Conservation (phyloP, 2,113 vertebrate genomes). For the Nestor notabilis region DNA sequence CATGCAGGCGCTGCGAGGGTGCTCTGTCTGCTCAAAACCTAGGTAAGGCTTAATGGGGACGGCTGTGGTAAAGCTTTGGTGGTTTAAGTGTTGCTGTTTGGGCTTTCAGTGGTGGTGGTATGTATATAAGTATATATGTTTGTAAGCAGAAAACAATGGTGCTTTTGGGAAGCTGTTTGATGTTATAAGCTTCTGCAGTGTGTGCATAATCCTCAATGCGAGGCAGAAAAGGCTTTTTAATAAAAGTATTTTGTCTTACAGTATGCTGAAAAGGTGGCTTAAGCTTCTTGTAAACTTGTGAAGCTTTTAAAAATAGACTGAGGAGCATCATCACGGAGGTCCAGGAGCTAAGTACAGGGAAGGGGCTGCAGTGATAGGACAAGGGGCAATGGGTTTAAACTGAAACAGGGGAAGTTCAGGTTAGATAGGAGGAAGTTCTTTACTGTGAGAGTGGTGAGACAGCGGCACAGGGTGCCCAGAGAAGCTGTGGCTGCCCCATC, state of each 20-base stretch:
- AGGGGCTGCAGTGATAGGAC: background rate
- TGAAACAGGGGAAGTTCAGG: background rate
- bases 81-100: background rate
- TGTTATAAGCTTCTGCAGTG: background rate
- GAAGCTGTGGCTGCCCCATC: background rate
- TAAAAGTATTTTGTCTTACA: background rate
- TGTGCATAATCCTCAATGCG: background rate
- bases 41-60: background rate
- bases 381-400: background rate
- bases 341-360: background rate
- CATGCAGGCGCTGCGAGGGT: background rate
- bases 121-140: background rate
- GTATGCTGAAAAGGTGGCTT: background rate
- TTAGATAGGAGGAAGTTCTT: accelerated
- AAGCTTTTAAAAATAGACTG: background rate
- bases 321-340: background rate
- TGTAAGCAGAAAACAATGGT: background rate
- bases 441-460: background rate
- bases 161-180: background rate
- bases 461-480: background rate
- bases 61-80: background rate
- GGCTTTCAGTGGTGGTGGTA: background rate
- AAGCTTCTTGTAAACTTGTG: background rate
- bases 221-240: background rate
- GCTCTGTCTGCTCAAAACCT: background rate